Conservation (phyloP, 2,113 vertebrate genomes). For the Amia ocellicauda region DNA sequence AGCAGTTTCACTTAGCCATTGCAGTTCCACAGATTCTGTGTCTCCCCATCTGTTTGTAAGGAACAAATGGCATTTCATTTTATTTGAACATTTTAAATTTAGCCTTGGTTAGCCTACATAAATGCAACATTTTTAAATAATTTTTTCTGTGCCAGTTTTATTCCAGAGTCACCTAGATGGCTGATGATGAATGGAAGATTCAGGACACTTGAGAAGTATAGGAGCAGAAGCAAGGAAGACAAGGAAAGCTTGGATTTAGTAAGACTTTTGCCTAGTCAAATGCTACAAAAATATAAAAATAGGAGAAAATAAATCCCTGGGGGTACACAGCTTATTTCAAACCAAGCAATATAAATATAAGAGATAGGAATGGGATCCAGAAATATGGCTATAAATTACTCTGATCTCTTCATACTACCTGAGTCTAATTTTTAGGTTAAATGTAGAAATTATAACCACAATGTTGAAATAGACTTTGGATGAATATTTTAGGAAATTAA, state of each 20-base stretch:
- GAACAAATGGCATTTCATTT: not conserved
- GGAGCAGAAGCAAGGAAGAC: constrained; percentile 47
- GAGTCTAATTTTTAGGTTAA: no score
- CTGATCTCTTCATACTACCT: no score
- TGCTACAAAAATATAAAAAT: no score
- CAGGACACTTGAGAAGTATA: constrained; percentile 46
- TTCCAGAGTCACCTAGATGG: constrained; percentile 64
- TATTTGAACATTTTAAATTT: not conserved
- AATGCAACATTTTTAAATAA: not conserved
- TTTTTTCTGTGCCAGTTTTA: constrained; percentile 32
- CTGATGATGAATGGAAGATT: constrained; percentile 42
- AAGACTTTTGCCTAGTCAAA: constrained; percentile 4
- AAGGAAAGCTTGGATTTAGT: constrained; percentile 49
- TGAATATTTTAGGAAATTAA: no score
- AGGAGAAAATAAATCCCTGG: no score
- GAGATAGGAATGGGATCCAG: no score
- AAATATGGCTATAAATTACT: no score
- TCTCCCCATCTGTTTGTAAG: constrained; percentile 55
- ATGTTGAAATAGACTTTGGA: no score
- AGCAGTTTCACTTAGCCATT: constrained; percentile 49
- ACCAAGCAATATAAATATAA: no score
- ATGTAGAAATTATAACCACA: no score
- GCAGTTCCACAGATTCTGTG: constrained; percentile 56
- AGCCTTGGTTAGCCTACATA: not conserved
- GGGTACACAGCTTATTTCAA: no score